These are phyloP conservation scores for mouse (Mus musculus) DNA, from an alignment of 2,113 vertebrate species.

Conservation along the genomic window DNA sequence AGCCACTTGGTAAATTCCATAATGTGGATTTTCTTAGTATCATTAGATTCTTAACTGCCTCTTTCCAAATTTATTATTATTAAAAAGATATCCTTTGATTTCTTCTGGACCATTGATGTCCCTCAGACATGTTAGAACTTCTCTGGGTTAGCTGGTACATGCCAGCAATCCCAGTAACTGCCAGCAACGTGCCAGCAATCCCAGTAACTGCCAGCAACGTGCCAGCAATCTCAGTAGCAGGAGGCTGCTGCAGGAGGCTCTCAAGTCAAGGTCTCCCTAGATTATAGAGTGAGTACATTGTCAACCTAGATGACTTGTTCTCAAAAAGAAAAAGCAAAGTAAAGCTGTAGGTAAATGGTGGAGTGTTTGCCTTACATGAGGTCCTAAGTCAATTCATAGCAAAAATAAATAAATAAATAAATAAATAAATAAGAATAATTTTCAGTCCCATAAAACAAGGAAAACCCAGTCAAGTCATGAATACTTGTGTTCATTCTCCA, in stretches of 20 bases:
- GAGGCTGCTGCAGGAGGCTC: too few relatives aligned
- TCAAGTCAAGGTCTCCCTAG: background rate
- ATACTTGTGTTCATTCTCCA: background rate
- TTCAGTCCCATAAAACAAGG: background rate
- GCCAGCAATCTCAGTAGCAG: background rate
- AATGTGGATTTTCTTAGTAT: background rate
- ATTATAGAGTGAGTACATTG: background rate
- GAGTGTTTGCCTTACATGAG: background rate
- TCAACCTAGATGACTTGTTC: background rate
- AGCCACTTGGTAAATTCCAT: background rate
- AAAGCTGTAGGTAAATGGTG: too few relatives aligned
- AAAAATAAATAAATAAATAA: background rate
- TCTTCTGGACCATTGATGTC: fast-evolving
- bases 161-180: background rate
- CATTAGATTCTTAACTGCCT: background rate
- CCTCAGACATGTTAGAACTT: background rate
- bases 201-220: too few relatives aligned
- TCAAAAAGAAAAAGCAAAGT: background rate
- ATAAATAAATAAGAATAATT: background rate
- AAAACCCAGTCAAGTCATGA: background rate
- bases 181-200: background rate
- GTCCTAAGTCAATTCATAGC: background rate
- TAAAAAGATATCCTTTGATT: background rate
- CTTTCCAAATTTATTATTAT: background rate
- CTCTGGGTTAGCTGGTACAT: background rate